Percentiles rank a stretch among this genome's conserved stretches.
Conservation (phyloP, 2,113 vertebrate genomes). For the Clarias batrachus region DNA sequence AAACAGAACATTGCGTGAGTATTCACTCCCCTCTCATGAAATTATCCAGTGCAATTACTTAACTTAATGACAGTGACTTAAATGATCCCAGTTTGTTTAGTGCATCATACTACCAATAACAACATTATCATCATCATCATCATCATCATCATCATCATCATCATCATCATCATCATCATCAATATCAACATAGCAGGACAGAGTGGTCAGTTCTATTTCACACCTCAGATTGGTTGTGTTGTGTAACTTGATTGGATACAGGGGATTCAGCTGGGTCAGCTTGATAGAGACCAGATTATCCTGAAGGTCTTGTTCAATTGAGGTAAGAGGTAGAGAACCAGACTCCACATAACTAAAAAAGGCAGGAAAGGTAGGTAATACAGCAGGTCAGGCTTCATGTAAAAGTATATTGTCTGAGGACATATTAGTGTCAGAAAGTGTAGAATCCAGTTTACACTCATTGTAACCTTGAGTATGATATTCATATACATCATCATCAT, state of each 20-base stretch:
- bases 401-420: neutral
- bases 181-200: neutral
- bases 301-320: constrained; percentile 69
- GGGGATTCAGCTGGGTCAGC: constrained; percentile 43
- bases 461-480: neutral
- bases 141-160: neutral
- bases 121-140: neutral
- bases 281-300: constrained; percentile 67
- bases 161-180: neutral
- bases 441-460: neutral
- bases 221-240: constrained; percentile 64
- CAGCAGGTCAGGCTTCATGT: neutral
- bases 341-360: constrained; percentile 67
- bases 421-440: neutral
- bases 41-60: neutral
- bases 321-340: constrained; percentile 57
- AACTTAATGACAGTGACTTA: neutral
- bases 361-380: neutral
- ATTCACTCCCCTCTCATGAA: neutral
- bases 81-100: neutral
- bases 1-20: neutral
- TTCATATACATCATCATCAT: neutral
- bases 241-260: constrained; percentile 67
- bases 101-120: neutral
- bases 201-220: neutral